Percentiles rank a stretch among this genome's conserved stretches.
These are phyloP conservation scores for Noctuana brunneofusca DNA, from an alignment of 2,888 invertebrate genomes.

Conservation along the genomic window DNA sequence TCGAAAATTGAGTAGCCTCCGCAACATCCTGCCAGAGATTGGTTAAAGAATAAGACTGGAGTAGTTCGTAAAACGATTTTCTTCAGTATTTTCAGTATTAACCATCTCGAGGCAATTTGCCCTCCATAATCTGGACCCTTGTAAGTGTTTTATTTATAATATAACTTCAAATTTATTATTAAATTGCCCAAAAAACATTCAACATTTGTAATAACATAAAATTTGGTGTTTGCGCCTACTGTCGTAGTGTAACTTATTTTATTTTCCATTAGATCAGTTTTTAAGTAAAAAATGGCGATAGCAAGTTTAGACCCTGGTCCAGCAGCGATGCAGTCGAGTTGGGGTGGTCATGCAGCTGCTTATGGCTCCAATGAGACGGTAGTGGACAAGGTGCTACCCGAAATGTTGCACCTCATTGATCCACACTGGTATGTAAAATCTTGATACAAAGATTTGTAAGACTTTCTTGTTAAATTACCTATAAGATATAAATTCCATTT, in stretches of 20 bases:
- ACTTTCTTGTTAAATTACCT: too few relatives aligned
- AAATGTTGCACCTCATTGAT: constrained; percentile 90
- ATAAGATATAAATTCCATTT: too few relatives aligned
- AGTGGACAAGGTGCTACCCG: constrained; percentile 90
- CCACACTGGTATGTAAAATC: constrained; percentile 86
- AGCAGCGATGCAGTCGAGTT: constrained; percentile 70
- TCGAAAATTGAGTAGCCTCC: constrained; percentile 71
- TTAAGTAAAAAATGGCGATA: constrained; percentile 60
- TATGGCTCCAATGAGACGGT: constrained; percentile 88
- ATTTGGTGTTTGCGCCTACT: background rate
- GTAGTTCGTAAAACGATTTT: constrained; percentile 82
- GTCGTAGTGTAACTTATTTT: constrained; percentile 38
- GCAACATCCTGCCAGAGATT: constrained; percentile 68
- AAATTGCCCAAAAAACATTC: background rate
- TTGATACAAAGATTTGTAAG: background rate
- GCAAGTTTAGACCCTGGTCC: constrained; percentile 73
- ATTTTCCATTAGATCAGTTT: constrained; percentile 37
- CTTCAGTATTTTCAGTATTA: constrained; percentile 80
- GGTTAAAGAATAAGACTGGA: constrained; percentile 79
- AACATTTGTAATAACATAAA: background rate
- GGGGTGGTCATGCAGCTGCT: constrained; percentile 76
- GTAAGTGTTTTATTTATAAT: constrained; percentile 38
- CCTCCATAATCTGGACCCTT: constrained; percentile 40
- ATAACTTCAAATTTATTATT: too few relatives aligned
- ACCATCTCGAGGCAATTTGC: constrained; percentile 68